phyloP scores from a whole-genome alignment of 2,113 vertebrate species.

The Ariopsis seemanni region DNA sequence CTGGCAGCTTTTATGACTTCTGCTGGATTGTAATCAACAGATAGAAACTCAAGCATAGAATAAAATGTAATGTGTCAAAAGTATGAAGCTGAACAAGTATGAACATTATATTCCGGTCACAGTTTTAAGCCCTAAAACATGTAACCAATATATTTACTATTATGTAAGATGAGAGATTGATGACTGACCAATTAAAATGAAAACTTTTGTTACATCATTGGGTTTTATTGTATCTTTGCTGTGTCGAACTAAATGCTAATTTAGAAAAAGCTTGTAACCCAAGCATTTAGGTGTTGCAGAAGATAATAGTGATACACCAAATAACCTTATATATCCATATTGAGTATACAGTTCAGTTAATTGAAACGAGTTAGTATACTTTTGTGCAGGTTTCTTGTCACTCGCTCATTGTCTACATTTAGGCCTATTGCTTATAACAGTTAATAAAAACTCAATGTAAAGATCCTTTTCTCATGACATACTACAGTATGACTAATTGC shows the following conservation, averaged over 20 bases:
- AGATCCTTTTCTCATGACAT: neutral
- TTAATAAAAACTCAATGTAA: neutral
- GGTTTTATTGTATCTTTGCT: neutral
- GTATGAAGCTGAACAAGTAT: constrained; percentile 38
- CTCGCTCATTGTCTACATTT: neutral
- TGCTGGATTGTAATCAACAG: constrained; percentile 3
- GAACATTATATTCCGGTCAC: constrained; percentile 54
- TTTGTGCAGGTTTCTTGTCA: neutral
- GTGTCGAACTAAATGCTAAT: neutral
- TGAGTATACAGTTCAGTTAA: neutral
- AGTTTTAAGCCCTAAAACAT: constrained; percentile 61
- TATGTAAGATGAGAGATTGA: constrained; percentile 67
- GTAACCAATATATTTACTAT: constrained; percentile 70
- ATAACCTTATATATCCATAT: neutral
- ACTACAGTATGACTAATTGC: neutral
- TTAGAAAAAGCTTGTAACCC: neutral
- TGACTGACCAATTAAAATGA: constrained; percentile 65
- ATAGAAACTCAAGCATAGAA: constrained; percentile 28
- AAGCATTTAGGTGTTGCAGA: neutral
- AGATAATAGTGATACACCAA: neutral
- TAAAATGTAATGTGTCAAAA: constrained; percentile 41
- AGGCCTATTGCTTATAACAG: neutral
- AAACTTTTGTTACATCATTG: constrained; percentile 63
- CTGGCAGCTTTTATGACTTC: constrained; percentile 40
- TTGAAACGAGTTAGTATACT: neutral